Percentiles rank a stretch among this genome's conserved stretches.
These are phyloP conservation scores for Vesta saturnalis DNA, from an alignment of 2,888 invertebrate genomes.

Conservation along the genomic window DNA sequence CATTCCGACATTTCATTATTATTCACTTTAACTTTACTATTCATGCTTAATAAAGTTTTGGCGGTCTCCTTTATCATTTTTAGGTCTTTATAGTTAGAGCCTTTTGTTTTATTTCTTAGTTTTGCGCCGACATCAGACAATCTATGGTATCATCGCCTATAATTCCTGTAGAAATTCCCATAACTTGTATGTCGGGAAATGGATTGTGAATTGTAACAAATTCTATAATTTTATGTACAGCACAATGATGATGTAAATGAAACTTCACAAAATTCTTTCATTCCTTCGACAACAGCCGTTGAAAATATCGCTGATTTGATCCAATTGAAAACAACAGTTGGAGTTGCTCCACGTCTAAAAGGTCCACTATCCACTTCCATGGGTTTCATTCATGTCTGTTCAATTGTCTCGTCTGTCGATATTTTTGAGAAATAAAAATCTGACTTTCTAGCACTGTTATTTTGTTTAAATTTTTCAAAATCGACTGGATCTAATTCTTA, in stretches of 20 bases:
- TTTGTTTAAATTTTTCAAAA: neutral
- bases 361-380: constrained; percentile 10
- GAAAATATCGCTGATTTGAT: constrained; percentile 2
- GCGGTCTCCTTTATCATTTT: constrained; percentile 23
- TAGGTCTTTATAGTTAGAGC: too few species aligned
- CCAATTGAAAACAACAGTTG: constrained; percentile 11
- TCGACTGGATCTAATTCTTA: neutral
- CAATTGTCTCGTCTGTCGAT: neutral
- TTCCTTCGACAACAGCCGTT: constrained; percentile 15
- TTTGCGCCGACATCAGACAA: constrained; percentile 12
- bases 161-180: too few species aligned
- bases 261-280: constrained; percentile 21
- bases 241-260: constrained; percentile 10
- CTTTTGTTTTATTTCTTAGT: constrained; percentile 14
- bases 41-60: constrained; percentile 30
- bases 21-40: constrained; percentile 27
- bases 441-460: constrained; percentile 15
- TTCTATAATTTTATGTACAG: constrained; percentile 14
- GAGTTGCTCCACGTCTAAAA: constrained; percentile 17
- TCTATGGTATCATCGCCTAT: constrained; percentile 19
- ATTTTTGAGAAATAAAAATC: constrained; percentile 14
- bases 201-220: constrained; percentile 18
- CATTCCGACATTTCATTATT: constrained; percentile 33
- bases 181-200: constrained; percentile 18
- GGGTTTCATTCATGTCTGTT: neutral